A percentile compares a stretch with the other conserved stretches of the same genome.
phyloP scores from a whole-genome alignment of 2,797 vertebrate species.

The Pseudochirops cupreus region DNA sequence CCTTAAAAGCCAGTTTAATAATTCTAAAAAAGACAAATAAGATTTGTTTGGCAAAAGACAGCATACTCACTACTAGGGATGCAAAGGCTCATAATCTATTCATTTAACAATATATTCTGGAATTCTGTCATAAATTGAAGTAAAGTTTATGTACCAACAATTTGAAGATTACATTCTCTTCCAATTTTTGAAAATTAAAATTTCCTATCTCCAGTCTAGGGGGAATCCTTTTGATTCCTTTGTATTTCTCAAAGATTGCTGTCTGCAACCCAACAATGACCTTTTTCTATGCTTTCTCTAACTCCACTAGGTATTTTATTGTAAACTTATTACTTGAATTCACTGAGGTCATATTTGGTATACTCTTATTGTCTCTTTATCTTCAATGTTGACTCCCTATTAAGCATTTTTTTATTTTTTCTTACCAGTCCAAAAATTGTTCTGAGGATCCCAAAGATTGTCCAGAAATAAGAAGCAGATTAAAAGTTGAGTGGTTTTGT shows the following conservation, averaged over 20 bases:
- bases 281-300: neutral
- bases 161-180: neutral
- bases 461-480: neutral
- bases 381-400: neutral
- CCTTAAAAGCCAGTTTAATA: neutral
- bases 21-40: neutral
- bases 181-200: neutral
- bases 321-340: neutral
- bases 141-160: neutral
- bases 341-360: neutral
- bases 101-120: neutral
- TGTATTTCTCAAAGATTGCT: neutral
- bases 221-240: neutral
- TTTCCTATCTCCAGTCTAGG: neutral
- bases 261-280: neutral
- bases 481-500: neutral
- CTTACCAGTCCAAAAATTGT: neutral
- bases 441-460: neutral
- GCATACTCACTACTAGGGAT: neutral
- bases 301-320: neutral
- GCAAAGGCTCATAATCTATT: neutral
- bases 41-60: neutral
- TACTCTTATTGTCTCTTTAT: neutral
- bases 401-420: neutral
- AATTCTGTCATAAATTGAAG: neutral